Evolutionary conservation across 2,888 invertebrate species (phyloP), one percentile per base, ranked within the genome.

Genomic region (Plebejus argus): DNA sequence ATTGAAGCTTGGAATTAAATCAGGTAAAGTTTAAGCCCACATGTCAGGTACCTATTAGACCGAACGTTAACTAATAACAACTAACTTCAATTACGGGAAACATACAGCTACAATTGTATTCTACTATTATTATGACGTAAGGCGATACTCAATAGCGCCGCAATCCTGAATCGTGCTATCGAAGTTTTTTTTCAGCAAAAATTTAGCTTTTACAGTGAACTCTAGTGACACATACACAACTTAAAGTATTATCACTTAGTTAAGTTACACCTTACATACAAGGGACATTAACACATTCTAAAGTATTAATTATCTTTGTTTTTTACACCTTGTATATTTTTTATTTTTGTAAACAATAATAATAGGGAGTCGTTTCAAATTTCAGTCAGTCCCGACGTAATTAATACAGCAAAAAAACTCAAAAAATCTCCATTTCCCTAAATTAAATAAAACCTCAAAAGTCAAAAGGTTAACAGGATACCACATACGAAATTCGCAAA

Each of bases 361-460:
- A n/a, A n/a, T n/a, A 45, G 39, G 10, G 5, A 53, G 18, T 53
- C 53, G 1, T 18, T 18, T 53, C 18, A 18, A 1, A 18, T 53
- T 53, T 18, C 15, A 53, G 18, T 53, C 18, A 49, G 15, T 53
- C 18, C 53, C 18, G 5, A 53, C 53, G 10, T 45, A 53, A 4
- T 18, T 18, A 49, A 12, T 49, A 15, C 18, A 53, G 53, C 1
- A 53, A 3, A 18, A 53, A 53, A 53, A 53, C 15, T 15, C 18
- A 18, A 53, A 53, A 53, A 23, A 12, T 12, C 23, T 23, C 12
- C 12, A 23, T 23, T 61, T 61, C 23, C 12, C 23, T 61, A 1
- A 61, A 61, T 61, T 61, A 61, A 61, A 61, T 61, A 23, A 23
- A 61, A 61, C 23, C 61, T 61, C 10, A 23, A 61, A 61, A 23